Conservation (phyloP, 2,888 invertebrate genomes). For the Lottia gigantea region DNA sequence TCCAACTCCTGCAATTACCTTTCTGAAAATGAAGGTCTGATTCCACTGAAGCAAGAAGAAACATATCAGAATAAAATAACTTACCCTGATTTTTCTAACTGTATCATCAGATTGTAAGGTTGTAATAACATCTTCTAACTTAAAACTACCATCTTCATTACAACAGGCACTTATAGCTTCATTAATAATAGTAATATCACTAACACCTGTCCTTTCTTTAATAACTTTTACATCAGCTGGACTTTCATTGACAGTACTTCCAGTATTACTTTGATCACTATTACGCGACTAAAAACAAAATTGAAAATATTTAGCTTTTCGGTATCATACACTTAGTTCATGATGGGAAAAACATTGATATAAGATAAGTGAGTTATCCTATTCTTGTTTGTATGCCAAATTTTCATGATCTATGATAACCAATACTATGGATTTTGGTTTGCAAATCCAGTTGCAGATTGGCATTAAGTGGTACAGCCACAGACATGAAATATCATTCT, state of each 20-base stretch:
- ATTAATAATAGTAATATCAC: slow-evolving; percentile 54
- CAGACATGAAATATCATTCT: too few relatives aligned
- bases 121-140: slow-evolving; percentile 64
- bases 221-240: slow-evolving; percentile 26
- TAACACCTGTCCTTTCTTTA: slow-evolving; percentile 59
- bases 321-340: background rate
- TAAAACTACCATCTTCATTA: slow-evolving; percentile 59
- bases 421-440: too few relatives aligned
- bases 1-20: too few relatives aligned
- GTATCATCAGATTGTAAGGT: slow-evolving; percentile 55
- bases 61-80: too few relatives aligned
- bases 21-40: too few relatives aligned
- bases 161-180: slow-evolving; percentile 63
- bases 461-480: too few relatives aligned
- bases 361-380: too few relatives aligned
- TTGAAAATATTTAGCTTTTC: background rate
- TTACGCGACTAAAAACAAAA: slow-evolving; percentile 19
- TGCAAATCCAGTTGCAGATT: too few relatives aligned
- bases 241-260: background rate
- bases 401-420: too few relatives aligned
- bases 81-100: slow-evolving; percentile 23
- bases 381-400: too few relatives aligned
- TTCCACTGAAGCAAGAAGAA: too few relatives aligned
- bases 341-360: too few relatives aligned
- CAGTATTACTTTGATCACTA: slow-evolving; percentile 11